Evolutionary conservation across 2,797 vertebrate species (phyloP), one percentile per base, ranked within the genome.

Genomic region (Chloroceryle inda): DNA sequence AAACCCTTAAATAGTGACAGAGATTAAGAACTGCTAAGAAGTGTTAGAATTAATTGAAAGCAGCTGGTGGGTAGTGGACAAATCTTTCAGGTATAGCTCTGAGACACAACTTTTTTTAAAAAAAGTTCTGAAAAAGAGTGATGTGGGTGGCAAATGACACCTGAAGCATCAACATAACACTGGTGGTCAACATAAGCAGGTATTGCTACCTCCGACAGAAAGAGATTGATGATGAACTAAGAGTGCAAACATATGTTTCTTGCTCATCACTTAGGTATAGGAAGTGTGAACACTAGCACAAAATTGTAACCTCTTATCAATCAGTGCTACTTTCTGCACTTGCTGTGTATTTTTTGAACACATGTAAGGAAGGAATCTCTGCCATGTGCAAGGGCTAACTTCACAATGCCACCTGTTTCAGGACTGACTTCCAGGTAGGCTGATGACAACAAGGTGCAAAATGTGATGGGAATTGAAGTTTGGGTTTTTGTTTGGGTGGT

Each of bases 261-360:
- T 83, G 59, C 29, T 62, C 26, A 38, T 56, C 20, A 6, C 19
- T 85, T 84, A 21, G 3, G 18, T 55, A 24, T 42, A n/a, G 50
- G 42, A 88, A 73, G 16, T 0, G 0, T 40, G 61, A 77, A 37
- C 9, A 19, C 18, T 24, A 33, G 37, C 15, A 37, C 7, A 11
- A 67, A 79, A 40, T 27, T 18, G 11, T 0, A 37, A 27, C 20
- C 27, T 74, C n/a, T 49, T 40, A 26, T 72, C 42, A 37, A 0
- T 31, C 26, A 10, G 10, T 53, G 26, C 58, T 90, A 15, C 11
- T 55, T 15, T 91, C 11, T 4, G 10, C 1, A 4, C 35, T 78
- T 61, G n/a, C 58, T 10, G 61, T 0, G 0, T 35, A 13, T 11
- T 56, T 75, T 84, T 63, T 67, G 29, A 45, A 22, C 7, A 7